Base-by-base conservation (phyloP, 2,797 vertebrate species). In the Gymnopithys bicolor region DNA sequence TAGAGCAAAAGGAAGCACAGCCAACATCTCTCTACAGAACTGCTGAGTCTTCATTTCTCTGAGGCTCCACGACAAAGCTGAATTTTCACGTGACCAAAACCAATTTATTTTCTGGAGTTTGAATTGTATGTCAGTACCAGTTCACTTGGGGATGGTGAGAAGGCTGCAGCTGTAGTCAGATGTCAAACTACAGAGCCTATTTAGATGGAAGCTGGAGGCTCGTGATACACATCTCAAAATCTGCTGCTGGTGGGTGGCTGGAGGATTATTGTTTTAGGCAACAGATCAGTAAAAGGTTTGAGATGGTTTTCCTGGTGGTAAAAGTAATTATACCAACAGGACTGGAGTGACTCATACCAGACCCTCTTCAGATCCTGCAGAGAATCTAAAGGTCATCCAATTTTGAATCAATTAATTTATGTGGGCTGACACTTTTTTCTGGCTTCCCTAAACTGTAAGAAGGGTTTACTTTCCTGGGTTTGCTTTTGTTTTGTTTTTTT, bases 351-450 rank as follows among this genome's bases (percentile, higher is more conserved):
- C 39, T 90, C 67, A 66, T 48, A 69, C 52, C 78, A 89, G 60
- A 51, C 10, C 52, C 52, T 77, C 59, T 71, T 43, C 69, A 43
- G 22, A 27, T 22, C 76, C 64, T 89, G 32, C 39, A 76, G 63
- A 48, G 56, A 93, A 87, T 51, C 24, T 84, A 87, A 96, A 90
- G 48, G 81, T 93, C 87, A 87, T 41, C 32, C 60, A 45, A 0
- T 30, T 75, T 81, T 81, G 39, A 69, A 35, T 79, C 94, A 92
- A 92, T 66, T 92, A 58, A 12, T 77, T 91, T 84, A 66, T 78
- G 30, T 37, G 27, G 51, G 17, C 10, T 71, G 23, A 35, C 24
- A 25, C 19, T 53, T 69, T 55, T 70, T 18, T 84, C 39, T 55
- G 32, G 23, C 35, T 89, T 66, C 25, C 11, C 41, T 69, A 68